Base-by-base conservation (phyloP, 1,140 invertebrate genomes). In the Drosophila littoralis region DNA sequence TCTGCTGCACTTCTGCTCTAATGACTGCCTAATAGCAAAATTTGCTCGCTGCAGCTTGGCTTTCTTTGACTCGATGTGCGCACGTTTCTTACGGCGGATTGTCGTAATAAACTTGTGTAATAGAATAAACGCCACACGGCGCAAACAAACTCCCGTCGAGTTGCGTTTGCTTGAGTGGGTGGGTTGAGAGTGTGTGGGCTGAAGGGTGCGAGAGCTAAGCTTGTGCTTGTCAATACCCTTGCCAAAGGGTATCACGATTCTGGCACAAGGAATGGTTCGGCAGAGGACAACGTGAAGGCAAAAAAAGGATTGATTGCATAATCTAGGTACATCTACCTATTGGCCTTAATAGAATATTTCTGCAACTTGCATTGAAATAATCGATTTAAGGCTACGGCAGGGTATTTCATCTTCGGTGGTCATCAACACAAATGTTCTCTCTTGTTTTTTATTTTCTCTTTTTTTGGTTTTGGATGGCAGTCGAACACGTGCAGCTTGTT, bases 101-200 rank as follows among this genome's bases (percentile, higher is more conserved):
- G 73, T 82, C 76, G 79, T 86, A 89, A 89, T 89, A 89, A 81
- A 90, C 81, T 89, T 90, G 84, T 89, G 85, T 89, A 89, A 89
- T 89, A 90, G 77, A 89, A 89, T 89, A 89, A 84, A 89, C 81
- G 84, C 75, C 80, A 83, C 77, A 81, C 80, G 77, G 74, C 77
- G 50, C 77, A 74, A 82, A 69, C 70, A 81, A 78, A 86, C 81
- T 80, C 84, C 77, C 51, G 71, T 58, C 45, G 81, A 72, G 73
- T 64, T 69, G 13, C 61, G 65, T 63, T 66, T 58, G 45, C 46
- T 32, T 58, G 59, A 61, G 61, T 43, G 55, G 38, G 55, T 60
- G 42, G 22, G 0, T 40, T 64, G 72, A 45, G 51, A 28, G 63
- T 22, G 63, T 22, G 42, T 50, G 22, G 71, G 36, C 10, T 17